Evolutionary conservation across 1,140 invertebrate genomes (phyloP).

Genomic region (Galleria mellonella): DNA sequence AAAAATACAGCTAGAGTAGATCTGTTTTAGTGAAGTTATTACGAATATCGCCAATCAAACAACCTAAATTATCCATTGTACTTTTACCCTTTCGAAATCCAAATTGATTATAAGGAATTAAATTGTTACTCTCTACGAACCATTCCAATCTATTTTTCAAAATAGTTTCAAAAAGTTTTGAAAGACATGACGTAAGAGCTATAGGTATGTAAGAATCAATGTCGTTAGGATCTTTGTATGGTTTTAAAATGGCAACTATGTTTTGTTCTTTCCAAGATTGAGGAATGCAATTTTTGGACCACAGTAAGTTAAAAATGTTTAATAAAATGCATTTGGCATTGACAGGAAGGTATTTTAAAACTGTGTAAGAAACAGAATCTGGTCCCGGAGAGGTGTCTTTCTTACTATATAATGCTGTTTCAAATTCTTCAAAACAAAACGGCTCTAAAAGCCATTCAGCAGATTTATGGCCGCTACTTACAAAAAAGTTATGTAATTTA

Average conservation of each 20-base stretch:
- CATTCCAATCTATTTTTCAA: constrained; percentile 23
- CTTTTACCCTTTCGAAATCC: constrained; percentile 13
- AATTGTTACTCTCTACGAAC: constrained; percentile 13
- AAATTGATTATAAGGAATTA: constrained; percentile 7
- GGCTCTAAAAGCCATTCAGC: not conserved
- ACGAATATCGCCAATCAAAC: constrained; percentile 18
- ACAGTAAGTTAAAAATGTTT: constrained; percentile 9
- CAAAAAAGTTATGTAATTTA: not conserved
- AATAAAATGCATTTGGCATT: constrained; percentile 1
- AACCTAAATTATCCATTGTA: constrained; percentile 19
- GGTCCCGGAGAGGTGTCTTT: constrained; percentile 17
- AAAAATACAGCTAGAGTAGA: constrained; percentile 12
- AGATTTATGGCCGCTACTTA: too few relatives aligned
- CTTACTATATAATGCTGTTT: constrained; percentile 6
- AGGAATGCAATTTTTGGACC: constrained; percentile 7
- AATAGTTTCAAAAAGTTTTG: constrained; percentile 21
- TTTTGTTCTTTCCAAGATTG: constrained; percentile 17
- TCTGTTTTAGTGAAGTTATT: constrained; percentile 9
- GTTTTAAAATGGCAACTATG: constrained; percentile 23
- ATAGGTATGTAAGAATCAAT: constrained; percentile 19
- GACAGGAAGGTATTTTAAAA: constrained; percentile 4
- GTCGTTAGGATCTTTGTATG: constrained; percentile 14
- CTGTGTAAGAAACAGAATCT: constrained; percentile 17
- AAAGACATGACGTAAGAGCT: constrained; percentile 17
- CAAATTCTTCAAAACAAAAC: constrained; percentile 12